Base-by-base conservation (phyloP, 2,797 vertebrate genomes). In the Tangara arthus region DNA sequence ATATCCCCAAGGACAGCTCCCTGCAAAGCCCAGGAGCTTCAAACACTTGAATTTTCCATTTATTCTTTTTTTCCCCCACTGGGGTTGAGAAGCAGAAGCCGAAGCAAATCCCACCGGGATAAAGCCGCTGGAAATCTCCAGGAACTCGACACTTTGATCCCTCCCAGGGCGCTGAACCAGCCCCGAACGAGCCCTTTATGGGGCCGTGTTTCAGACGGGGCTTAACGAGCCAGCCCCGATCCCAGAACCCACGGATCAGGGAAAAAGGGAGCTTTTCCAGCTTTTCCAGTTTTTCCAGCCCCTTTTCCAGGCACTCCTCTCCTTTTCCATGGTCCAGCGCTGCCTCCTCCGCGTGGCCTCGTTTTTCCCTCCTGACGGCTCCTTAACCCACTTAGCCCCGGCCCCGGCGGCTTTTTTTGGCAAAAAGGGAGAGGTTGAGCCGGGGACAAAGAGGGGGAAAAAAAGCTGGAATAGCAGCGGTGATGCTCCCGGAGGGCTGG, bases 301-400 rank as follows among this genome's bases (percentile, higher is more conserved):
- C n/a, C n/a, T 32, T 70, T 64, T 34, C 69, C 59, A 9, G 41
- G 10, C 57, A 24, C 35, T 57, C 11, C 15, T 2, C 35, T 85
- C 35, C 73, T 41, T 71, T 17, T 60, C 77, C 9, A 0, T 17
- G 42, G 44, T 86, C 92, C 83, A 65, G 83, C 65, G 0, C 39
- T 7, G 6, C 85, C 79, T 87, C 85, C 87, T 57, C 82, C 39
- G 20, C 71, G 1, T 28, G 85, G 44, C 93, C 86, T 94, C 65
- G 0, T 90, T 91, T 94, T 61, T 78, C 23, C 68, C 20, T 68
- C 88, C 37, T 21, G 68, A 47, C 5, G 5, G n/a, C 55, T 95
- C 92, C 94, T 87, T 84, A 92, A 93, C 89, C 89, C 91, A 72
- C 84, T 95, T 87, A 85, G 75, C 81, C 77, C 60, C 56, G 52